Base-by-base conservation (phyloP, 2,797 vertebrate species). In the Tamandua tetradactyla region DNA sequence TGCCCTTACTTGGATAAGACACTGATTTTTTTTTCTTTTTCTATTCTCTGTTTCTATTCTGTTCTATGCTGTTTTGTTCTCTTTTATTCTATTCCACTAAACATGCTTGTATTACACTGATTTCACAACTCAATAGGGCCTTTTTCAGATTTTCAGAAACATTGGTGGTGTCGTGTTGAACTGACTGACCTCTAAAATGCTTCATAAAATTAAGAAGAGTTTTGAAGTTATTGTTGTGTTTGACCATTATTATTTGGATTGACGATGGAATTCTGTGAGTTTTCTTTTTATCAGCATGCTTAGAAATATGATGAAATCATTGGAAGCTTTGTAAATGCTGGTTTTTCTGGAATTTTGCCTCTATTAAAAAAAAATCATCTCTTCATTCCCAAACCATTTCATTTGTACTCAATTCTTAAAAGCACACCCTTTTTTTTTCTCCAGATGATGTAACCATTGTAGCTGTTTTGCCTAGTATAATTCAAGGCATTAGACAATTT, bases 251-350 rank as follows among this genome's bases (percentile, higher is more conserved):
- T 79, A 52, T 17, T 61, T 91, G 10, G 7, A 59, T 1, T 79
- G 12, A 8, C 92, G 27, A 11, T 87, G 2, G 14, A 42, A 20
- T 87, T 81, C 55, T 91, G 4, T 71, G 57, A 25, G 15, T 76
- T 95, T 32, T 81, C 68, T 52, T 68, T 74, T 44, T 91, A 66
- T 13, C 66, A 90, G 27, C 1, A 14, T 64, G 44, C 20, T 40
- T 91, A 52, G 92, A 95, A 76, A 89, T 78, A 40, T 15, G 85
- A 52, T 32, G 75, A 49, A 72, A 72, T 84, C 49, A 79, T 10
- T 14, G 84, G 32, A 78, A 61, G 32, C 37, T 55, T 93, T 18
- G 2, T 40, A 85, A 85, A 10, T 8, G 27, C 79, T 49, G 23
- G 4, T 40, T 20, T 49, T 25, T 40, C 37, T 93, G 30, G 22